Evolutionary conservation across 2,797 vertebrate species (phyloP), one percentile per base, ranked within the genome.

Genomic region (Galago senegalensis): DNA sequence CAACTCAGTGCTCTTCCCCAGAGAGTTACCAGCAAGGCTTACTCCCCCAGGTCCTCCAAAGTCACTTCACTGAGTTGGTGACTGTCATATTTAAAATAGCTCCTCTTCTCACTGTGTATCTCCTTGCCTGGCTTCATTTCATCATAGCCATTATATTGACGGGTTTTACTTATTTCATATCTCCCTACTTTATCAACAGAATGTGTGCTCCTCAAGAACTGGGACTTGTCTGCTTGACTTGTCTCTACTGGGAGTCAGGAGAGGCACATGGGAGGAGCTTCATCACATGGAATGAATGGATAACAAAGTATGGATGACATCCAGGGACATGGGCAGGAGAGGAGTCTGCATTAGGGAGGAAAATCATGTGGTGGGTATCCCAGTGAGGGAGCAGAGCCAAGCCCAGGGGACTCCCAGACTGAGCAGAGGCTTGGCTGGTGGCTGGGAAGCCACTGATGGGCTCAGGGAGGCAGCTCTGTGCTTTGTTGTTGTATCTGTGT

Each of bases 1-100:
- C 3, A 3, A 37, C 6, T 53, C 25, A 5, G 0, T 12, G n/a
- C 29, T 34, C 43, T 56, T 53, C 27, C 40, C n/a, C 27, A 27
- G 56, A 91, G 72, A 31, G 0, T 18, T 25, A 17, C 4, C 10
- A 31, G 49, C n/a, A 63, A 2, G 34, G 29, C 40, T 43, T 69
- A 13, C 23, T 56, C 18, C 23, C 14, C 67, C 20, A 34, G 21
- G 0, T 63, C 43, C 25, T 31, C n/a, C 9, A 5, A 37, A 63
- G 16, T 67, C n/a, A 5, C 23, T 3, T 56, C 53, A 25, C 20
- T 10, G 3, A 34, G 29, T 10, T 61, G 76, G 27, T 2, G 4
- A 34, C 11, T 2, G 23, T 8, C 13, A 25, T n/a, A 23, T 80
- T 58, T 31, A 10, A 84, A 40, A 76, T 27, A 46, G n/a, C 11